Evolutionary conservation across 2,888 invertebrate genomes (phyloP), one percentile per base, ranked within the genome.

Genomic region (Coenonympha glycerion): DNA sequence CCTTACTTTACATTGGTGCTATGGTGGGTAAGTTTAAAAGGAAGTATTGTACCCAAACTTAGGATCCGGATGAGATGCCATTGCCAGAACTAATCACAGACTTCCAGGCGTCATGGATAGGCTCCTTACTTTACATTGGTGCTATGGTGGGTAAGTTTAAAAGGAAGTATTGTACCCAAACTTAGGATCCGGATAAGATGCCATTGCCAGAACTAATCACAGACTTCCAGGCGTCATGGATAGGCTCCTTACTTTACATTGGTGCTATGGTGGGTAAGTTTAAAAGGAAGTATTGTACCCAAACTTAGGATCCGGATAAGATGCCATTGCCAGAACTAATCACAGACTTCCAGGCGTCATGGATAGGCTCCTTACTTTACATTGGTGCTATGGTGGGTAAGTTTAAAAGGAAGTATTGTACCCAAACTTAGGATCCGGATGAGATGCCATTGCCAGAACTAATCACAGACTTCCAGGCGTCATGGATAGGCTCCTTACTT

Each of bases 401-500:
- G 64, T 55, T 6, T 6, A 28, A 41, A 3, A 41, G 4, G 5
- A 16, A 37, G 13, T 8, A 87, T 89, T 0, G 69, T 89, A n/a
- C 79, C 83, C 0, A 78, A 84, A 30, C 68, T 90, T 9, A 63
- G 19, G 66, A 71, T 28, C 68, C 72, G 0, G 56, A 71, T 0
- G 74, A 78, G 3, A 85, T 78, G 42, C 85, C 87, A 0, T 57
- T 89, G 1, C 68, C 68, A 0, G 58, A 57, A n/a, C 34, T 62
- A 0, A 74, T 89, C 4, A 71, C 72, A 0, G 60, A 63, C 0
- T 69, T 76, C 1, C 78, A 90, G 56, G 72, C 75, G 0, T 87
- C 89, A 2, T 90, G 89, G 89, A 76, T 91, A 15, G 89, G 87
- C 0, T 89, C 88, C 0, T 61, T 89, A 16, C 62, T 89, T 5